phyloP scores from a whole-genome alignment of 2,797 vertebrate species.

The Columba guinea region DNA sequence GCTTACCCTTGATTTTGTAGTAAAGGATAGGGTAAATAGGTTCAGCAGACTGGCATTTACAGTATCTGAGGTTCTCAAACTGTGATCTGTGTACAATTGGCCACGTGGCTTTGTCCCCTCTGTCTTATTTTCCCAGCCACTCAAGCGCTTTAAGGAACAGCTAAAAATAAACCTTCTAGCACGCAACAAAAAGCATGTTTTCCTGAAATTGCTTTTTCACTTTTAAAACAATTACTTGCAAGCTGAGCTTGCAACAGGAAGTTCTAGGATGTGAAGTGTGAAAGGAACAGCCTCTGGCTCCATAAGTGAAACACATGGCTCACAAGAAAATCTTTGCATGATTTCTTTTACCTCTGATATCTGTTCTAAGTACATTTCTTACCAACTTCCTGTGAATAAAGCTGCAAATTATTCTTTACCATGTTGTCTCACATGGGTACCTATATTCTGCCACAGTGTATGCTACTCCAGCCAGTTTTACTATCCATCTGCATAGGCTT shows the following conservation, averaged over 20 bases:
- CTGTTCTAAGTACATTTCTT: constrained; percentile 13
- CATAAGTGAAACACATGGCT: background rate
- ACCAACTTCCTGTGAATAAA: background rate
- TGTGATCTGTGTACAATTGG: background rate
- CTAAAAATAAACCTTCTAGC: background rate
- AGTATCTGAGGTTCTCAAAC: background rate
- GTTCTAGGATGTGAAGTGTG: background rate
- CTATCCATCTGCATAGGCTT: background rate
- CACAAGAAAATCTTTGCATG: background rate
- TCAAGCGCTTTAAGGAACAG: background rate
- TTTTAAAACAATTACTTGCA: background rate
- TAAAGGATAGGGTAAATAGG: constrained; percentile 1
- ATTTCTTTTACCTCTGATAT: constrained; percentile 13
- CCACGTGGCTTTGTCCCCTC: background rate
- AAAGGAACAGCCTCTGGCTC: background rate
- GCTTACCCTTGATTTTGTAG: background rate
- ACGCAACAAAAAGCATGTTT: background rate
- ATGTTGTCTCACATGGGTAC: background rate
- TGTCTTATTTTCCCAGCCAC: background rate
- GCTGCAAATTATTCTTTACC: background rate
- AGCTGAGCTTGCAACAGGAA: background rate
- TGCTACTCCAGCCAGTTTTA: background rate
- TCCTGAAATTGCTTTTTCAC: background rate
- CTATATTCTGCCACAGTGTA: background rate
- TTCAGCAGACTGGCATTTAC: constrained; percentile 6